phyloP scores from a whole-genome alignment of 1,140 invertebrate species.

The Augochlora pura region DNA sequence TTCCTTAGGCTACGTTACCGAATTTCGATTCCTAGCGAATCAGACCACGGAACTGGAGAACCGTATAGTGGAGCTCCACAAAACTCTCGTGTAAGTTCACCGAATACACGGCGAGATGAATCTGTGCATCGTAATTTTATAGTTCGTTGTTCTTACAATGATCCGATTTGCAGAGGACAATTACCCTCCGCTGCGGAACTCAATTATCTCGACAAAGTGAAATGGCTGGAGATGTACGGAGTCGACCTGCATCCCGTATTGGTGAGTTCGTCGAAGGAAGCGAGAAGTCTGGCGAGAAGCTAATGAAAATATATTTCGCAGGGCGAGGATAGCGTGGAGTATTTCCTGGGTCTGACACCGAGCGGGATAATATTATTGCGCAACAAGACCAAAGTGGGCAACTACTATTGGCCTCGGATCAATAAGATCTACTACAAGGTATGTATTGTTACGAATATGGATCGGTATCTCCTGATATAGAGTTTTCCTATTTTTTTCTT shows the following conservation, averaged over 20 bases:
- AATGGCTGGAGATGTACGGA: constrained; percentile 92
- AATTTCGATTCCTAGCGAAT: constrained; percentile 97
- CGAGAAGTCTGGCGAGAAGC: no score
- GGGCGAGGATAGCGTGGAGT: constrained; percentile 98
- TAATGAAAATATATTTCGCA: constrained; percentile 74
- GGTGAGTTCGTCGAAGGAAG: constrained; percentile 80
- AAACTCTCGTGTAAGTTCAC: constrained; percentile 88
- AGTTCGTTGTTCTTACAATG: not conserved
- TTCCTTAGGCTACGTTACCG: constrained; percentile 95
- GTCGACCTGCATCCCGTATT: constrained; percentile 90
- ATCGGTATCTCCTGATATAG: no score
- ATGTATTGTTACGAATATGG: constrained; percentile 3
- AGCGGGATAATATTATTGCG: constrained; percentile 98
- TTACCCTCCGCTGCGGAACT: constrained; percentile 86
- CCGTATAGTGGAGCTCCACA: constrained; percentile 93
- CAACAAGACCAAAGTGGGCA: constrained; percentile 97
- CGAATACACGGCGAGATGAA: not conserved
- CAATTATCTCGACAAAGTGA: constrained; percentile 89
- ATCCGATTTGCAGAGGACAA: constrained; percentile 82
- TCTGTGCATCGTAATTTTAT: no score
- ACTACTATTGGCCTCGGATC: constrained; percentile 99
- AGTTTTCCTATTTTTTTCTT: no score
- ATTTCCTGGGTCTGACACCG: constrained; percentile 97
- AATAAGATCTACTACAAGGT: constrained; percentile 96
- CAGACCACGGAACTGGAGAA: constrained; percentile 95